phyloP scores from a whole-genome alignment of 2,113 vertebrate genomes.

The Sylvia atricapilla region DNA sequence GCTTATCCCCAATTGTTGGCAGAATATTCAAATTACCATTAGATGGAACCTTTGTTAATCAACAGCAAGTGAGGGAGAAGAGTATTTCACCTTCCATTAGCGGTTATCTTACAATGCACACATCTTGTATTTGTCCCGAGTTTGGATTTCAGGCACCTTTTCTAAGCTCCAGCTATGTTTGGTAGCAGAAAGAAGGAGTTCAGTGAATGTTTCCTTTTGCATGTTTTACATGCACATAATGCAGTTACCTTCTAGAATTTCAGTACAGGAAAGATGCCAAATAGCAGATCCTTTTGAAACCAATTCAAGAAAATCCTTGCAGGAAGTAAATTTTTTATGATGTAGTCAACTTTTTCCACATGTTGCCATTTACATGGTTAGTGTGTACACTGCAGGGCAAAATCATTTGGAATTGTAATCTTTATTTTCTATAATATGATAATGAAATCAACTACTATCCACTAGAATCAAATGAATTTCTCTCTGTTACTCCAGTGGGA shows the following conservation, averaged over 20 bases:
- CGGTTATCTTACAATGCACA: not conserved
- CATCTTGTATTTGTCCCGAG: accelerated
- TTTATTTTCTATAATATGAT: slow-evolving; percentile 39
- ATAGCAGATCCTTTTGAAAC: slow-evolving; percentile 33
- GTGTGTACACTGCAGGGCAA: slow-evolving; percentile 35
- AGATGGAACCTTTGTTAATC: not conserved
- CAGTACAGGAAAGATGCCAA: slow-evolving; percentile 35
- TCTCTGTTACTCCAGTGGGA: not conserved
- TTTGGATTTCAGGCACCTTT: not conserved
- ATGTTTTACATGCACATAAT: not conserved
- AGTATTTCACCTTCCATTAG: not conserved
- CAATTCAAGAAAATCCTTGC: slow-evolving; percentile 35
- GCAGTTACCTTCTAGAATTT: slow-evolving; percentile 30
- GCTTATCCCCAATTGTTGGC: not conserved
- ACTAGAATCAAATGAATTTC: slow-evolving; percentile 30
- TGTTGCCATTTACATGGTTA: not conserved
- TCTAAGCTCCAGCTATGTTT: not conserved
- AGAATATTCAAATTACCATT: not conserved
- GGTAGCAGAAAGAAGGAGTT: not conserved
- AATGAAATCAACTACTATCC: slow-evolving; percentile 49
- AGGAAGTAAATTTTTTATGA: slow-evolving; percentile 38
- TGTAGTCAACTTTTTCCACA: slow-evolving; percentile 21
- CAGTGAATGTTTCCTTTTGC: not conserved
- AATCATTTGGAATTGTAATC: slow-evolving; percentile 32
- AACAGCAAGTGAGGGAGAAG: not conserved